Evolutionary conservation across 2,888 invertebrate species (phyloP), one percentile per base, ranked within the genome.

Genomic region (Ophion costatus): DNA sequence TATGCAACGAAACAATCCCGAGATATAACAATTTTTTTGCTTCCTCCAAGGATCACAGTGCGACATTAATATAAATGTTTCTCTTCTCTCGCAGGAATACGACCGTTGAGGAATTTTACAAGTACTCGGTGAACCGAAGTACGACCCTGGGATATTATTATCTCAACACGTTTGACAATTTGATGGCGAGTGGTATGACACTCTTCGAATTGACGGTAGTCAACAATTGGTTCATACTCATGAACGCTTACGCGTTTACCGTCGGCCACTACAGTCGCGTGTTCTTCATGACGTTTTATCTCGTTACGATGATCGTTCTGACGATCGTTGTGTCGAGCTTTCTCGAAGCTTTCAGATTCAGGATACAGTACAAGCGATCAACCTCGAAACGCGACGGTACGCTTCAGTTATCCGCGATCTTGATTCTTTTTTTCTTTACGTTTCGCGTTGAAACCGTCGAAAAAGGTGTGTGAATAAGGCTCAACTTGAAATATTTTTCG

Each of bases 151-250:
- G 97, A n/a, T 97, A 97, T 94, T 98, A 98, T 93, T 98, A 98
- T 92, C 94, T 98, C 69, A 98, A 98, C 94, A 97, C 97, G 90
- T 98, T 98, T 94, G 96, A 96, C 91, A 96, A 98, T 94, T 94
- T 98, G 17, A 94, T 97, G 84, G 95, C 96, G 9, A 97, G 97
- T 90, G 96, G 96, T 69, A 97, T 98, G 86, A 98, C 98, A 0
- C 94, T 98, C 87, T 98, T 98, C 94, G 98, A 98, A 94, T 94
- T 98, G 89, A 98, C 98, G 0, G 98, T 98, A 14, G 98, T 98
- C 81, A 98, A 98, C 94, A 98, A 98, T 94, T 98, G 98, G 98
- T 98, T 98, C 91, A 97, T 98, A 81, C 95, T 98, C 33, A 98
- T 98, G 98, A 97, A 98, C 92, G 98, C 97, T 1, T 97, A 96